A percentile compares a stretch with the other conserved stretches of the same genome.
Evolutionary conservation across 2,888 invertebrate species (phyloP).

Genomic region (Ophion slaviceki): DNA sequence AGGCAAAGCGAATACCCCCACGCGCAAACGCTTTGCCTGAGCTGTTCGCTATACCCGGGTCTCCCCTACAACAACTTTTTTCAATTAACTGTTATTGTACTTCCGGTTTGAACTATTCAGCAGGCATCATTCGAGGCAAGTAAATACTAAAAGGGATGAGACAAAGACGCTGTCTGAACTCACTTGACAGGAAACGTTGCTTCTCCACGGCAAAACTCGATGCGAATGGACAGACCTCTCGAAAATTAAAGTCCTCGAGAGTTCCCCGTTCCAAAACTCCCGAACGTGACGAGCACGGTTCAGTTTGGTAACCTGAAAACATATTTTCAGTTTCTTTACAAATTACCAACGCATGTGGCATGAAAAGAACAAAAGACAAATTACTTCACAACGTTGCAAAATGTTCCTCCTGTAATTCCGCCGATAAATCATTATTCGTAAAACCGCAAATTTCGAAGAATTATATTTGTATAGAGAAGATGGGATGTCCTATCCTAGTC

Average conservation of each 20-base stretch:
- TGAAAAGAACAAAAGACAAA: not conserved
- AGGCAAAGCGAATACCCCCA: too few species aligned
- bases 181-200: constrained; percentile 8
- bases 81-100: not conserved
- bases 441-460: too few species aligned
- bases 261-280: not conserved
- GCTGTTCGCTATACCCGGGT: too few species aligned
- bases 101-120: not conserved
- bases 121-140: not conserved
- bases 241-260: not conserved
- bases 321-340: not conserved
- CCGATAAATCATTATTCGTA: too few species aligned
- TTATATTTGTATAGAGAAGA: too few species aligned
- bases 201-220: not conserved
- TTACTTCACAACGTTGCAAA: too few species aligned
- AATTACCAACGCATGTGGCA: not conserved
- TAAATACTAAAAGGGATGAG: not conserved
- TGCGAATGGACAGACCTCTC: not conserved
- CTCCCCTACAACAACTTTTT: not conserved
- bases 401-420: too few species aligned
- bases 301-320: not conserved
- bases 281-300: not conserved
- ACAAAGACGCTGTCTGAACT: not conserved
- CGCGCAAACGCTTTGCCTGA: too few species aligned
- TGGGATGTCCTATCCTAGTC: too few species aligned